phyloP scores from a whole-genome alignment of 1,140 invertebrate genomes.

The Steinernema khuongi region DNA sequence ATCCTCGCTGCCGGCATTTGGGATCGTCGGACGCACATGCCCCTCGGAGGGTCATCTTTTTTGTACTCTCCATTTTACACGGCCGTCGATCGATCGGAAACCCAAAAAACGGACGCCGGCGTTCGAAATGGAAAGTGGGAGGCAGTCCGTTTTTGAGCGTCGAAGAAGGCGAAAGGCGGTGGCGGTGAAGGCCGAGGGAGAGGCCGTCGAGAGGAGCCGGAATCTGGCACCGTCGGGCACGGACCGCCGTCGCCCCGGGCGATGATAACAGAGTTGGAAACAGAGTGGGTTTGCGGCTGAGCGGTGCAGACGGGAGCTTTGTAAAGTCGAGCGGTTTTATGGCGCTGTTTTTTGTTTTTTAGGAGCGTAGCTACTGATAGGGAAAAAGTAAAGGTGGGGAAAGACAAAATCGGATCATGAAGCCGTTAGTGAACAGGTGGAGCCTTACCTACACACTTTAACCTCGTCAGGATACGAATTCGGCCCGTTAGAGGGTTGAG shows the following conservation, averaged over 20 bases:
- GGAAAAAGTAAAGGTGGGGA: no score
- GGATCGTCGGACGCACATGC: neutral
- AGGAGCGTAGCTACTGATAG: no score
- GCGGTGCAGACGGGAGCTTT: no score
- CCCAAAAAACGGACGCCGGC: neutral
- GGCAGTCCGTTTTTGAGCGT: neutral
- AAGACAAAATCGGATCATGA: no score
- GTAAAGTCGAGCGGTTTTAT: no score
- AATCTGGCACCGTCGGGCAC: constrained; percentile 12
- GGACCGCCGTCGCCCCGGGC: neutral
- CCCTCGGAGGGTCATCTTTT: neutral
- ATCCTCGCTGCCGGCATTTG: neutral
- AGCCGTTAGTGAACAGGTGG: no score
- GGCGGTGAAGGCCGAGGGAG: neutral
- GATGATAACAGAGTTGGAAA: constrained; percentile 5
- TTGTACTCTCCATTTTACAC: neutral
- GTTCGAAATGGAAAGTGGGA: neutral
- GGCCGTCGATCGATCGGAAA: neutral
- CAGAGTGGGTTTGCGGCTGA: no score
- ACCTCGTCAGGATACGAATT: no score
- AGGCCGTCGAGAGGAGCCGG: neutral
- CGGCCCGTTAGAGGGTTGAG: no score
- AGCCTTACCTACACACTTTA: no score
- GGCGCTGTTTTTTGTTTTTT: no score
- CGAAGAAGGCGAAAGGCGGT: neutral